These are phyloP conservation scores for Epirrhoe alternata DNA, from an alignment of 2,888 invertebrate species.

Conservation along the genomic window DNA sequence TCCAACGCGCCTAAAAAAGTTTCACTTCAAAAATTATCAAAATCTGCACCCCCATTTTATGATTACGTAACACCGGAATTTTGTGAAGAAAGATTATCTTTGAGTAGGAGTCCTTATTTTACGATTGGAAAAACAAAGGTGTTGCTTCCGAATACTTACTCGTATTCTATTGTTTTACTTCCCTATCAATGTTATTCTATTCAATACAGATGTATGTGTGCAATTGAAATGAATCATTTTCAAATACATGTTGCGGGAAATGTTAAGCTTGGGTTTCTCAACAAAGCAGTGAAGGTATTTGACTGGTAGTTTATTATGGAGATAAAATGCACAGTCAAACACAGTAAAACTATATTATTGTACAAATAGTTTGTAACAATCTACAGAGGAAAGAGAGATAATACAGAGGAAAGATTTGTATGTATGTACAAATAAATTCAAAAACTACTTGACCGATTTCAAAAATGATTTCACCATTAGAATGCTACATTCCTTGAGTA, in stretches of 20 bases:
- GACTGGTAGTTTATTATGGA: background rate
- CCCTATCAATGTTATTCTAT: slow-evolving; percentile 35
- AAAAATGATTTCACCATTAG: no score
- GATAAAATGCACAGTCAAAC: background rate
- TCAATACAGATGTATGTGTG: slow-evolving; percentile 29
- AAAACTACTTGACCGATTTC: no score
- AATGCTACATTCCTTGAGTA: no score
- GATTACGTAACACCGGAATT: no score
- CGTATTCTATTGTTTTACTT: slow-evolving; percentile 38
- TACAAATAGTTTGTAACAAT: no score
- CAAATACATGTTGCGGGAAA: slow-evolving; percentile 21
- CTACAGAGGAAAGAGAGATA: no score
- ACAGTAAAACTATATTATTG: no score
- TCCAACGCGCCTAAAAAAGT: no score
- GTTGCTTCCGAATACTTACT: slow-evolving; percentile 21
- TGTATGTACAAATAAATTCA: no score
- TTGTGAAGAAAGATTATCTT: background rate
- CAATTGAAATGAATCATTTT: slow-evolving; percentile 22
- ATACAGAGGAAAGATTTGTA: no score
- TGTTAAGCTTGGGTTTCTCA: slow-evolving; percentile 9
- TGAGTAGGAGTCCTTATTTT: background rate
- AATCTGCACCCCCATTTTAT: no score
- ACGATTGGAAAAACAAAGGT: slow-evolving; percentile 4
- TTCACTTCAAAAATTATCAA: no score
- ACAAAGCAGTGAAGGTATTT: background rate